Conservation (phyloP, 2,797 vertebrate species). For the Tenualosa thibaudeaui region DNA sequence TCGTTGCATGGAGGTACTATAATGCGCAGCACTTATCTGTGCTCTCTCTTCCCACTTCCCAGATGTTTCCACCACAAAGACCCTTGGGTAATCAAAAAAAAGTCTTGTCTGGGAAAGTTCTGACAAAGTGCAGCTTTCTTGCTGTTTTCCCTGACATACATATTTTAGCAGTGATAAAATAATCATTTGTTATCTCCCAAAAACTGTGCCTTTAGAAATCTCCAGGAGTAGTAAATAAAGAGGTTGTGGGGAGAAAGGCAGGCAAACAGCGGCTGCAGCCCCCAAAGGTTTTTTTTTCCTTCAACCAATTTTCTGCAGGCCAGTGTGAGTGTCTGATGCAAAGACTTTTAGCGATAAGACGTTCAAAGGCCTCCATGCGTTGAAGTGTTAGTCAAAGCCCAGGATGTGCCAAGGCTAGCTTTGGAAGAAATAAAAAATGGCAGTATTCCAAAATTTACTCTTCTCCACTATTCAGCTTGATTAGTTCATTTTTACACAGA, state of each 20-base stretch:
- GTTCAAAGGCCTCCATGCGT: constrained; percentile 23
- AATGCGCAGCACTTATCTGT: neutral
- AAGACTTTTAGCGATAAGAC: constrained; percentile 38
- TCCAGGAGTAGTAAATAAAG: constrained; percentile 31
- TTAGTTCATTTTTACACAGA: neutral
- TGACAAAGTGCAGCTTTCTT: constrained; percentile 51
- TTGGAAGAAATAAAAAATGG: constrained; percentile 10
- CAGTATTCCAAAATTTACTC: neutral
- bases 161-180: constrained; percentile 69
- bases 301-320: constrained; percentile 10
- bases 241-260: constrained; percentile 1
- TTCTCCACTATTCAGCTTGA: neutral
- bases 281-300: constrained; percentile 19
- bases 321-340: constrained; percentile 30
- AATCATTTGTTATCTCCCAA: constrained; percentile 46
- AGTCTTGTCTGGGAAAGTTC: constrained; percentile 53
- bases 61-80: constrained; percentile 39
- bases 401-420: constrained; percentile 23
- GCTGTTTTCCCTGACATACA: constrained; percentile 49
- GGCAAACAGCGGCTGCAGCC: neutral
- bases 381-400: constrained; percentile 17
- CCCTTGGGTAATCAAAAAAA: constrained; percentile 52
- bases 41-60: constrained; percentile 24
- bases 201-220: constrained; percentile 51
- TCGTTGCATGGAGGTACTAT: constrained; percentile 88